phyloP scores from a whole-genome alignment of 1,140 invertebrate species.

The Copidosoma floridanum region DNA sequence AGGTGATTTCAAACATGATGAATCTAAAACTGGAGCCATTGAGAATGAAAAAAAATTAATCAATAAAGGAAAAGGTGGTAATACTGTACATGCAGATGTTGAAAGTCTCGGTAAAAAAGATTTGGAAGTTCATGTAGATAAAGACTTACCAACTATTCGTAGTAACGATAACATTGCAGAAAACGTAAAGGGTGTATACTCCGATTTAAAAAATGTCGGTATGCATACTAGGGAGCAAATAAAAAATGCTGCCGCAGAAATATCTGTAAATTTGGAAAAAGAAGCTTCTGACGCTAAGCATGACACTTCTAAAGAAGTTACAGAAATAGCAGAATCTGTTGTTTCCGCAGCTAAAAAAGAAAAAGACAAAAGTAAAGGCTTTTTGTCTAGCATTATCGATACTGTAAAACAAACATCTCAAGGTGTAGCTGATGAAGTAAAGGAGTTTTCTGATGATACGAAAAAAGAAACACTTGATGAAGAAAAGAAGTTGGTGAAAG shows the following conservation, averaged over 20 bases:
- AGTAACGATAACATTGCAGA: too few relatives aligned
- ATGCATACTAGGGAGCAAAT: constrained; percentile 22
- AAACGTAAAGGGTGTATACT: constrained; percentile 13
- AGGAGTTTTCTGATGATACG: constrained; percentile 12
- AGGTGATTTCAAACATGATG: constrained; percentile 30
- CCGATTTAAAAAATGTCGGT: too few relatives aligned
- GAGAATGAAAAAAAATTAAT: constrained; percentile 19
- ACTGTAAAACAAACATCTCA: constrained; percentile 11
- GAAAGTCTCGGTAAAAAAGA: too few relatives aligned
- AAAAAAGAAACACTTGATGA: constrained; percentile 26
- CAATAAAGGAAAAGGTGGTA: too few relatives aligned
- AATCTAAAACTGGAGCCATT: constrained; percentile 14
- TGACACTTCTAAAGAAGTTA: not conserved
- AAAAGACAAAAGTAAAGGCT: constrained; percentile 32
- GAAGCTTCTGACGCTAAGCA: constrained; percentile 15
- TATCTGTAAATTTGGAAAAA: not conserved
- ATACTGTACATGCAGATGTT: too few relatives aligned
- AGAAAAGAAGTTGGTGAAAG: constrained; percentile 13
- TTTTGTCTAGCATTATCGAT: constrained; percentile 30
- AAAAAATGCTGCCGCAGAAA: not conserved
- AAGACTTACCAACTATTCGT: too few relatives aligned
- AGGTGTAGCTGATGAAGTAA: not conserved
- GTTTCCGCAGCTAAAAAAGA: constrained; percentile 26
- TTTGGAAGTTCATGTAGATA: too few relatives aligned
- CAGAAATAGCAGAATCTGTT: not conserved